Base-by-base conservation (phyloP, 2,797 vertebrate genomes). In the Propithecus deckenii region DNA sequence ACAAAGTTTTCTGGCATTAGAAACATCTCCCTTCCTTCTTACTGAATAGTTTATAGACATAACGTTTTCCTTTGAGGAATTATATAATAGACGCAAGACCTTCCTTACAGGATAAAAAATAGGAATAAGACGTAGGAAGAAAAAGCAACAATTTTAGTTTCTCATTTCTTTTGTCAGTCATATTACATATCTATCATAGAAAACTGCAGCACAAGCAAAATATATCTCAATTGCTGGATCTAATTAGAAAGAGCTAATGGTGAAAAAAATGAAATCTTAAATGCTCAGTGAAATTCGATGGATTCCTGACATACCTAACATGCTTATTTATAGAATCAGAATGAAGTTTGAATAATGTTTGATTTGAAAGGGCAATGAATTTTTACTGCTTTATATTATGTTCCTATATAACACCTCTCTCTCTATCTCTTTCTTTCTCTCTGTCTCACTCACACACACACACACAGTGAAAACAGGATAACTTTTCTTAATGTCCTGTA, bases 311-410 rank as follows among this genome's bases (percentile, higher is more conserved):
- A 63, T 43, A 65, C 35, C 9, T 84, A 75, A 65, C 28, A 35
- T 86, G 59, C 35, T 92, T 96, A 91, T 94, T 96, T 94, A 91
- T 67, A 93, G 71, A 96, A 57, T 81, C n/a, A 95, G 35, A 92
- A 86, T 59, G 13, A 55, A 75, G 43, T 76, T 86, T 94, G 55
- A 91, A 91, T 50, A 83, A 81, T 76, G 22, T 67, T 96, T 91
- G 41, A 72, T 95, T 32, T 69, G 59, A 94, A 91, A 63, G 14
- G 15, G 61, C 23, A 78, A 28, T 55, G 23, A 20, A 72, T 38
- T 91, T 79, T 87, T 78, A 57, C 17, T 90, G 63, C 13, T 86
- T 86, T 94, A 67, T 92, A 74, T 93, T 75, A 28, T 74, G 7
- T 10, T 14, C 5, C 50, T 74, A 20, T 67, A 23, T 48, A 61